Conservation (phyloP, 2,797 vertebrate species). For the Margarornis squamiger region DNA sequence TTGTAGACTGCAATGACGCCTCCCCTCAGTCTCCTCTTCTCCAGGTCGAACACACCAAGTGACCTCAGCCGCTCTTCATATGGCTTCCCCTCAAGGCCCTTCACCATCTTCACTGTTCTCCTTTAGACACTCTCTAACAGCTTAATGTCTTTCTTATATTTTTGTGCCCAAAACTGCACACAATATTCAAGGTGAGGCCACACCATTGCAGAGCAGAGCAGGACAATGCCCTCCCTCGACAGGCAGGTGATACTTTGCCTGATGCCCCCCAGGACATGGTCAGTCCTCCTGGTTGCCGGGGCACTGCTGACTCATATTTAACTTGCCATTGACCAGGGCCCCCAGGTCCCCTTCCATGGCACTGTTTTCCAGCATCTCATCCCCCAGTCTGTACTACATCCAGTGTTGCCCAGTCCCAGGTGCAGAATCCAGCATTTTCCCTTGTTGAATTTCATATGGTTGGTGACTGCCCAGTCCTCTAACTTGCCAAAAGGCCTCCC, state of each 20-base stretch:
- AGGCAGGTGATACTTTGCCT: accelerated
- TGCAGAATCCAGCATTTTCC: not conserved
- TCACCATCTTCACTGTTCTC: not conserved
- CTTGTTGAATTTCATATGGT: not conserved
- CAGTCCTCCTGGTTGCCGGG: not conserved
- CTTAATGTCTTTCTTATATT: not conserved
- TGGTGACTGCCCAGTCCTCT: not conserved
- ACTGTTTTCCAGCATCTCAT: not conserved
- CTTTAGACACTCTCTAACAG: not conserved
- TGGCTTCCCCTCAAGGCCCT: not conserved
- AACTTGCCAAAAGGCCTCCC: not conserved
- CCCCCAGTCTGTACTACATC: not conserved
- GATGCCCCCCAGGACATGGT: not conserved
- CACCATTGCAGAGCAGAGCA: not conserved
- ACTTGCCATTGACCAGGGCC: not conserved
- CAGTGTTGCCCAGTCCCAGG: no score
- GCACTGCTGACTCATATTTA: not conserved
- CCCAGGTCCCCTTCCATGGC: not conserved
- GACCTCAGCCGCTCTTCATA: not conserved
- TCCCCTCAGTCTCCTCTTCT: not conserved
- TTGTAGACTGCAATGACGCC: not conserved
- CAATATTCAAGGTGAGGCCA: not conserved
- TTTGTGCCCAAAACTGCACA: not conserved
- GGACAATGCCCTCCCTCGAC: not conserved
- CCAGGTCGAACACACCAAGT: not conserved